Evolutionary conservation across 2,113 vertebrate genomes (phyloP), one percentile per base, ranked within the genome.

Genomic region (Hyperopisus bebe): DNA sequence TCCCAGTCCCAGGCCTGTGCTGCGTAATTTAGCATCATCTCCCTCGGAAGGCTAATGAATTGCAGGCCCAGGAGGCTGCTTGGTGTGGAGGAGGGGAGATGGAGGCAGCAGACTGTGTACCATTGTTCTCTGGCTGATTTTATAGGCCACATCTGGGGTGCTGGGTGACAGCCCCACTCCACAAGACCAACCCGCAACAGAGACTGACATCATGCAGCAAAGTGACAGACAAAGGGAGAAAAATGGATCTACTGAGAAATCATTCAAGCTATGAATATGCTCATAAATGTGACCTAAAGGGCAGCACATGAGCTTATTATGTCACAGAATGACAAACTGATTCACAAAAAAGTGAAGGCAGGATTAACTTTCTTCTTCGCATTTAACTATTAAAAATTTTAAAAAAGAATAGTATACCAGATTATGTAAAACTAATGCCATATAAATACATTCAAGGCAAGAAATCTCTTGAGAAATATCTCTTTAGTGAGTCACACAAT

Each of bases 81-180:
- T 90, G 93, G 58, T 15, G 44, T 27, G 21, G 84, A 83, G 87
- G 86, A 27, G 85, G 83, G 86, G 21, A 0, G 1, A 48, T 39
- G 48, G 19, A 55, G n/a, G 48, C 50, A 85, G 90, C 92, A 93
- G 93, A 95, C 93, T 95, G 94, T 94, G 94, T 91, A 94, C 94
- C 92, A 95, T 93, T 95, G 93, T 94, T 93, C 94, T 93, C 86
- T 66, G 53, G 94, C 11, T 31, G 95, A 90, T 88, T 89, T 92
- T 92, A 89, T 91, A 89, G 90, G 92, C 90, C 93, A 93, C 95
- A 96, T 95, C 95, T 95, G 95, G 94, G 91, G 90, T 91, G 92
- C 91, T 83, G 80, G 90, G 92, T 91, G 90, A 93, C 93, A 15
- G 93, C 53, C 80, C 47, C 77, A 47, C 24, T 21, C 80, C 48